Conservation (phyloP, 2,797 vertebrate genomes). For the Mormyrops boulengeri region DNA sequence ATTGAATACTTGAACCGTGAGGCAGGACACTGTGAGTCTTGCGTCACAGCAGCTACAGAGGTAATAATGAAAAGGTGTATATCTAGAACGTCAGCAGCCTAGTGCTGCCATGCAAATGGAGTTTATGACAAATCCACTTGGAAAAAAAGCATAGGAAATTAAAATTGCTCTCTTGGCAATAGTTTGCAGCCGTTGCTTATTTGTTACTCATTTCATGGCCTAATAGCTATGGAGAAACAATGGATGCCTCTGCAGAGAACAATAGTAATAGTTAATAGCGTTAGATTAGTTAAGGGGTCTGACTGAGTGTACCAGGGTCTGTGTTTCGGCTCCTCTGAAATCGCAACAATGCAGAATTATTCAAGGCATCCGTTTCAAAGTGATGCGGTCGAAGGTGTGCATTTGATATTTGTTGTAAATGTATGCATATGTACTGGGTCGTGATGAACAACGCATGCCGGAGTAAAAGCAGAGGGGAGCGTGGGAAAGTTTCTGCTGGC, state of each 20-base stretch:
- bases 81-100: constrained; percentile 58
- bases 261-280: background rate
- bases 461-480: background rate
- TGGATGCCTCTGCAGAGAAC: background rate
- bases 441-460: background rate
- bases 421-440: background rate
- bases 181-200: constrained; percentile 52
- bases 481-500: background rate
- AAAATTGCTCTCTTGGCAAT: constrained; percentile 60
- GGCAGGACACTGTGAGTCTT: background rate
- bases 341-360: background rate
- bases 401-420: background rate
- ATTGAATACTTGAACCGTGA: constrained; percentile 5
- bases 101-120: constrained; percentile 59
- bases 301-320: background rate
- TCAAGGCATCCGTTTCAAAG: background rate
- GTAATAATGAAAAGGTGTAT: constrained; percentile 24
- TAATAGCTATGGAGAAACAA: constrained; percentile 22
- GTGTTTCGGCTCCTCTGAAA: background rate
- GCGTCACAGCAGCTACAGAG: background rate
- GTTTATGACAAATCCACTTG: constrained; percentile 56
- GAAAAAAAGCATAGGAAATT: constrained; percentile 50
- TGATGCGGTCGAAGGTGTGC: background rate
- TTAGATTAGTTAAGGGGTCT: background rate
- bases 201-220: constrained; percentile 50